Conservation (phyloP, 2,888 invertebrate species). For the Pandemis heparana region DNA sequence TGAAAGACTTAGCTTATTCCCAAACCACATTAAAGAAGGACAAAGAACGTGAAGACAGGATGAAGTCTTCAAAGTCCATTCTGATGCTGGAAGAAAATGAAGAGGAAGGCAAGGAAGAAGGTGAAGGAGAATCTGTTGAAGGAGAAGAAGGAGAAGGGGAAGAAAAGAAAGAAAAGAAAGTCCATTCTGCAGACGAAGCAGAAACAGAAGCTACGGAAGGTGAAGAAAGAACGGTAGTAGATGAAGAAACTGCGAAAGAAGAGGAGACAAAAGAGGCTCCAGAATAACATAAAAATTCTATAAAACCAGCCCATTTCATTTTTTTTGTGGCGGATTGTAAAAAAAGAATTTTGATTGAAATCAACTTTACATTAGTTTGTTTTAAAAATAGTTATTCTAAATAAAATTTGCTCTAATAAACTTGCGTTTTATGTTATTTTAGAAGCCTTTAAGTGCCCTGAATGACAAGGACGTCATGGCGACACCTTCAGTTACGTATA, state of each 20-base stretch:
- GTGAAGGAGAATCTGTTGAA: constrained; percentile 54
- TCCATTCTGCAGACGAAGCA: constrained; percentile 44
- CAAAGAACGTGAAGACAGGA: constrained; percentile 43
- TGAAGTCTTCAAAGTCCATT: constrained; percentile 51
- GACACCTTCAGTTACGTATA: no score
- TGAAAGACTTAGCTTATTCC: constrained; percentile 72
- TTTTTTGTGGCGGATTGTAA: not conserved
- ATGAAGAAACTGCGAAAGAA: not conserved
- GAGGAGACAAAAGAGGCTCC: not conserved
- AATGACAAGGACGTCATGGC: no score
- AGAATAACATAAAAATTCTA: not conserved
- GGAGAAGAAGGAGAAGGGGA: constrained; percentile 61
- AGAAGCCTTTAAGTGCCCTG: not conserved
- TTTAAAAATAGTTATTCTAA: constrained; percentile 1
- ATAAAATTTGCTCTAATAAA: constrained; percentile 13
- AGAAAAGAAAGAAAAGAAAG: constrained; percentile 51
- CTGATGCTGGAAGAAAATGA: constrained; percentile 47
- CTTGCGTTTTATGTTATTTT: not conserved
- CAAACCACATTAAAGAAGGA: constrained; percentile 56
- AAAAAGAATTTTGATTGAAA: not conserved
- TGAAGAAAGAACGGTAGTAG: constrained; percentile 16
- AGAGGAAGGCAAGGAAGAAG: constrained; percentile 41
- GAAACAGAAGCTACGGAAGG: constrained; percentile 53
- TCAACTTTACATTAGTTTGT: constrained; percentile 14
- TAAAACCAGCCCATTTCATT: not conserved